Conservation (phyloP, 1,140 invertebrate species). For the Apocrypta bakeri region DNA sequence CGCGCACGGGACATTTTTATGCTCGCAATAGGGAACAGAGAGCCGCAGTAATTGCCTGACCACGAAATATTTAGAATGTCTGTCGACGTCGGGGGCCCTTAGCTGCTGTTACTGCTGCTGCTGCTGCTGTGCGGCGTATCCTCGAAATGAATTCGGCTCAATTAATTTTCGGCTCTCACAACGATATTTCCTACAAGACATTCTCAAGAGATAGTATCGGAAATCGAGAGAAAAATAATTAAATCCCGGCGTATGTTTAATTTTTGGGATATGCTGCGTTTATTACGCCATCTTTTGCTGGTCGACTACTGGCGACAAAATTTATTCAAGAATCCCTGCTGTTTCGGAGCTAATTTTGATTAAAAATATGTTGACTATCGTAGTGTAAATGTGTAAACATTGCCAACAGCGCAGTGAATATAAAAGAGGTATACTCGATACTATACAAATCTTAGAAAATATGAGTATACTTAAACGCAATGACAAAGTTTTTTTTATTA, state of each 20-base stretch:
- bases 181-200: background rate
- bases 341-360: too few species aligned
- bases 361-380: too few species aligned
- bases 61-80: constrained; percentile 47
- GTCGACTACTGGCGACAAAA: too few species aligned
- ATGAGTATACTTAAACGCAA: too few species aligned
- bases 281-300: background rate
- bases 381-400: too few species aligned
- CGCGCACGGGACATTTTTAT: constrained; percentile 32
- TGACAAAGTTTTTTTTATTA: too few species aligned
- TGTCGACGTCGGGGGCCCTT: constrained; percentile 4
- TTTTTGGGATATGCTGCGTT: background rate
- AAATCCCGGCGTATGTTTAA: constrained; percentile 16
- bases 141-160: constrained; percentile 31
- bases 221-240: background rate
- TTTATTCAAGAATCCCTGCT: background rate
- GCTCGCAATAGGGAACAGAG: constrained; percentile 1
- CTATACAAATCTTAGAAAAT: too few species aligned
- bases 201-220: background rate
- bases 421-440: too few species aligned
- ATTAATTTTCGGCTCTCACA: constrained; percentile 29
- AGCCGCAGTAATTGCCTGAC: constrained; percentile 28
- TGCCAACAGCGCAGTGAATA: too few species aligned
- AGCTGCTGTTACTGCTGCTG: background rate
- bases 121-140: background rate